phyloP scores from a whole-genome alignment of 2,797 vertebrate species.

The Cephalopachus bancanus region DNA sequence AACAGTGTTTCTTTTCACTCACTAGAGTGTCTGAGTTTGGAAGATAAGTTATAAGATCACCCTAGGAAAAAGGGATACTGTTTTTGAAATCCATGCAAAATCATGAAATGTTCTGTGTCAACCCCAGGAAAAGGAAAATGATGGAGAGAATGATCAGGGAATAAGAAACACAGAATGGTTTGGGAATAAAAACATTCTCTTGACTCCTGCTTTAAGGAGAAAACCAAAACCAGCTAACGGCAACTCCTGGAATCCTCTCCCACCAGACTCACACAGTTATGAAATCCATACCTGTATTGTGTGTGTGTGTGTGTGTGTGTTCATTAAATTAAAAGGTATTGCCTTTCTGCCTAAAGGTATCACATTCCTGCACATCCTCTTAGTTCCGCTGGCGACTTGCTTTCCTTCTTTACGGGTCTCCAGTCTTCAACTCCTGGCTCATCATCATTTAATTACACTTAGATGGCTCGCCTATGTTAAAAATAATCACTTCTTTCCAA shows the following conservation, averaged over 20 bases:
- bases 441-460: not conserved
- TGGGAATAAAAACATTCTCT: not conserved
- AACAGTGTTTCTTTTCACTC: not conserved
- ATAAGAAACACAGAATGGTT: not conserved
- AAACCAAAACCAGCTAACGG: not conserved
- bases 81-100: conserved; percentile 1
- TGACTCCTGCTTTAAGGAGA: not conserved
- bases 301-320: not conserved
- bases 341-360: not conserved
- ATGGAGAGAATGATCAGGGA: not conserved
- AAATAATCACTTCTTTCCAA: not conserved
- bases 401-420: not conserved
- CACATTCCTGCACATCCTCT: not conserved
- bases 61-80: not conserved
- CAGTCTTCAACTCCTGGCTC: not conserved
- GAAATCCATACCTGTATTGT: not conserved
- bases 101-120: not conserved
- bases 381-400: not conserved
- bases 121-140: not conserved
- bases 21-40: not conserved
- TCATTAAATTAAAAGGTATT: not conserved
- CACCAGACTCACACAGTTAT: not conserved
- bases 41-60: not conserved
- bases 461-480: not conserved
- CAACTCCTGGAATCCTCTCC: not conserved